Evolutionary conservation across 2,888 invertebrate species (phyloP).

Genomic region (Ethmia dodecea): DNA sequence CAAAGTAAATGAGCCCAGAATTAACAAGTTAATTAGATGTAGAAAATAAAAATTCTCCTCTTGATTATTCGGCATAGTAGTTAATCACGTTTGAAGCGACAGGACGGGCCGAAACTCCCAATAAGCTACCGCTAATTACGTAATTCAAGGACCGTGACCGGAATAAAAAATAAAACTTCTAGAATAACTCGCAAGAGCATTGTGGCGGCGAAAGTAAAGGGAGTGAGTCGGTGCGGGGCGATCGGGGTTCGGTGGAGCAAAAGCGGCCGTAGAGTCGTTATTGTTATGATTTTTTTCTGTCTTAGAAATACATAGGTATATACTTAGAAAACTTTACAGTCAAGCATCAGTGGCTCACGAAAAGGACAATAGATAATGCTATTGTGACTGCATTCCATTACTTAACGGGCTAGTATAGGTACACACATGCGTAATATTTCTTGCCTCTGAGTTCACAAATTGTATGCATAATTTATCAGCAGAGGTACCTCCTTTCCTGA

Average conservation of each 20-base stretch:
- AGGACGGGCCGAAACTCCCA: conserved; percentile 48
- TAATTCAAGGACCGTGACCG: conserved; percentile 68
- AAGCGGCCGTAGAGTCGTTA: too few relatives aligned
- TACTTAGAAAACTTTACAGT: too few relatives aligned
- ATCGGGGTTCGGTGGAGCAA: conserved; percentile 22
- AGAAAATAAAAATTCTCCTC: conserved; percentile 27
- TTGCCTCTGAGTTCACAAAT: too few relatives aligned
- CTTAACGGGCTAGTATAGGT: too few relatives aligned
- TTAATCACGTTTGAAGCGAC: conserved; percentile 49
- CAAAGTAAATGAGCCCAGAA: conserved; percentile 12
- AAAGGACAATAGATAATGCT: too few relatives aligned
- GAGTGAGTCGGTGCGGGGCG: conserved; percentile 35
- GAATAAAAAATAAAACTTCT: conserved; percentile 56
- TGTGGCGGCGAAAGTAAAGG: conserved; percentile 57
- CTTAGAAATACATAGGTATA: too few relatives aligned
- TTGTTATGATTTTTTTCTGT: too few relatives aligned
- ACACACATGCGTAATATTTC: too few relatives aligned
- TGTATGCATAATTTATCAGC: too few relatives aligned
- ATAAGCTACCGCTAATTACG: conserved; percentile 68
- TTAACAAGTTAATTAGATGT: conserved; percentile 20
- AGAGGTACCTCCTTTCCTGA: too few relatives aligned
- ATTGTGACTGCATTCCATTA: too few relatives aligned
- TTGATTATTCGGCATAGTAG: conserved; percentile 38
- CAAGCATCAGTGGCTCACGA: too few relatives aligned
- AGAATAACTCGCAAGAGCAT: conserved; percentile 44